Base-by-base conservation (phyloP, 1,140 invertebrate species). In the Eufriesea mexicana region DNA sequence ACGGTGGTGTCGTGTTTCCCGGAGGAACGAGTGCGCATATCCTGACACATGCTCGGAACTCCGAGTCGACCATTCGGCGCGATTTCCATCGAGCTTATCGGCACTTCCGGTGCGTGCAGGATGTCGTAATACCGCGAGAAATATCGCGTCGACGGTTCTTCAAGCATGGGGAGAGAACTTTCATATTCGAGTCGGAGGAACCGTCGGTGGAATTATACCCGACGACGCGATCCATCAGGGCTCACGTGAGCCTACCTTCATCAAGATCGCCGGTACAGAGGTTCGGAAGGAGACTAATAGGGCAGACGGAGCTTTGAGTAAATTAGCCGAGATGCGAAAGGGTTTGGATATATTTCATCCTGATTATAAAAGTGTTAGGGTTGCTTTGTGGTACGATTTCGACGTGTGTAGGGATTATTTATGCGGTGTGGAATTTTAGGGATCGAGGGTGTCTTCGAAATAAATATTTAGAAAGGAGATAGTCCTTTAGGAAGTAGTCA, bases 1-100 rank as follows among this genome's bases (percentile, higher is more conserved):
- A 12, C 28, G 16, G n/a, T 5, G 5, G 2, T 2, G 8, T 6
- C 2, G 14, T 10, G 14, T 49, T 49, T 49, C 12, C 2, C 8
- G n/a, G 1, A 6, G n/a, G 25, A 14, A 0, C 2, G 25, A 68
- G 20, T 25, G 66, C 66, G 18, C 4, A 49, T 18, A 68, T 45
- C 14, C 45, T 8, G 9, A 0, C 4, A 5, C 66, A 23, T 10
- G 66, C 12, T 12, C 42, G 45, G 16, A 25, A 49, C 67, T 7
- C n/a, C 45, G 67, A 9, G 18, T 42, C 12, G 66, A 23, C 47
- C 42, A 68, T 68, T 68, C 42, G 10, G 66, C 66, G 70, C 70
- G 70, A 57, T 72, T 72, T 72, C 51, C 70, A 72, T 72, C 51
- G 70, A 57, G 51, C 70, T 72, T 72, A 72, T 72, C 70, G 70